These are phyloP conservation scores for Mayetiola destructor DNA, from an alignment of 2,888 invertebrate genomes.

Conservation along the genomic window DNA sequence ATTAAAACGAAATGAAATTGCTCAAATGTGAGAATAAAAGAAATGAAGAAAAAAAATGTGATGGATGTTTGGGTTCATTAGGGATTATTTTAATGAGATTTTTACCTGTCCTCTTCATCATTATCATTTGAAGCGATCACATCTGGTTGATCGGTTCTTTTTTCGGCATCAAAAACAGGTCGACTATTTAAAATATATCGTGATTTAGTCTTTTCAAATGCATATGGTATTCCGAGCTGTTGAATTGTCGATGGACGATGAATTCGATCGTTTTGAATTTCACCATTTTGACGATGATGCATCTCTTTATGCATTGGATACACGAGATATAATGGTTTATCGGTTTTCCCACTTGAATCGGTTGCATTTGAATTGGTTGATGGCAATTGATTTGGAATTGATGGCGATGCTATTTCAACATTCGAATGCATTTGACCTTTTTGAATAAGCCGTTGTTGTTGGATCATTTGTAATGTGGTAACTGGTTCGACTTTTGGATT, in stretches of 20 bases:
- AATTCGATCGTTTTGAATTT: slow-evolving; percentile 1
- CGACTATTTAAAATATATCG: slow-evolving; percentile 2
- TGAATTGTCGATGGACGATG: not conserved
- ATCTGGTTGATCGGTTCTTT: slow-evolving; percentile 1
- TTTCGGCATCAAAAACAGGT: slow-evolving; percentile 3
- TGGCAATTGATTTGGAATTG: not conserved
- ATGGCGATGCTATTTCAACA: not conserved
- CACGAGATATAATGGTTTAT: slow-evolving; percentile 39
- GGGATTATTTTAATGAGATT: too few relatives aligned
- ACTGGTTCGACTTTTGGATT: slow-evolving; percentile 37
- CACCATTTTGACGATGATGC: slow-evolving; percentile 31
- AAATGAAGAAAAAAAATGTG: not conserved
- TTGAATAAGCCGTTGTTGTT: slow-evolving; percentile 31
- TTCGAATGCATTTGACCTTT: not conserved
- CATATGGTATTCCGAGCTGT: slow-evolving; percentile 8
- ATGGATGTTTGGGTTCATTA: too few relatives aligned
- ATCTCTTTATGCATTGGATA: slow-evolving; percentile 40
- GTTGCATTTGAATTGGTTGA: not conserved
- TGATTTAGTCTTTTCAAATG: slow-evolving; percentile 9
- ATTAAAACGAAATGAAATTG: not conserved
- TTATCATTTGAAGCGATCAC: not conserved
- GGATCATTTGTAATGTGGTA: slow-evolving; percentile 55
- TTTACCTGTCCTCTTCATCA: slow-evolving; percentile 9
- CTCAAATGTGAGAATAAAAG: not conserved
- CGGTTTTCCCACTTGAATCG: not conserved